phyloP scores from a whole-genome alignment of 2,888 invertebrate genomes.

The Flabesymbios commensalis region DNA sequence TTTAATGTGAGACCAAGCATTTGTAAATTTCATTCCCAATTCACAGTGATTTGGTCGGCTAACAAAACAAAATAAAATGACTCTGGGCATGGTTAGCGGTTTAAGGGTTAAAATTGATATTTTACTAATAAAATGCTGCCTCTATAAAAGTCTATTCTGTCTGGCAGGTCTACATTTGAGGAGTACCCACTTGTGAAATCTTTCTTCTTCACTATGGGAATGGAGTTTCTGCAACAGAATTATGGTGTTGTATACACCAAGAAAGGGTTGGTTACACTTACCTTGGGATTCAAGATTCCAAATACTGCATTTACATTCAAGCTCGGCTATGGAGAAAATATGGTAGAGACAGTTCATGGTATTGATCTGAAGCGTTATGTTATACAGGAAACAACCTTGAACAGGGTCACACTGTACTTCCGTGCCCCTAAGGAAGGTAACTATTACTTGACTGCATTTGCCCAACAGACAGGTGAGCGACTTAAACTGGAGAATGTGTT shows the following conservation, averaged over 20 bases:
- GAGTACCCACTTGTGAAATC: conserved; percentile 61
- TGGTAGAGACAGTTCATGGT: conserved; percentile 53
- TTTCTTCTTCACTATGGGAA: conserved; percentile 61
- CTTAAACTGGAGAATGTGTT: conserved; percentile 59
- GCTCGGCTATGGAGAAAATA: conserved; percentile 50
- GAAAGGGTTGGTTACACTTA: conserved; percentile 55
- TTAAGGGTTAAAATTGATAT: no score
- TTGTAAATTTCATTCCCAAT: no score
- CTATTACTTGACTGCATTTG: conserved; percentile 60
- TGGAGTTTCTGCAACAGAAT: conserved; percentile 48
- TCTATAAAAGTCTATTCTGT: no score
- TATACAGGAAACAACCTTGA: conserved; percentile 57
- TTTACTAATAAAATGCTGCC: no score
- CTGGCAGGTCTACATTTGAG: conserved; percentile 59
- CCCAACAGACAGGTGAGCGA: conserved; percentile 55
- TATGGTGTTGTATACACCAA: conserved; percentile 55
- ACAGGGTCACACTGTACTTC: conserved; percentile 56
- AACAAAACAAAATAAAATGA: no score
- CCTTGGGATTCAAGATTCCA: conserved; percentile 57
- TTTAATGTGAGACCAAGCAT: no score
- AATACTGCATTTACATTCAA: conserved; percentile 62
- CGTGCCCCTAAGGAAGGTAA: conserved; percentile 52
- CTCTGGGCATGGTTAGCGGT: no score
- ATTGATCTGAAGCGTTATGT: conserved; percentile 53
- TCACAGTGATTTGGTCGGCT: no score